Evolutionary conservation across 1,140 invertebrate genomes (phyloP), one percentile per base, ranked within the genome.

Genomic region (Drosophila sucinea): DNA sequence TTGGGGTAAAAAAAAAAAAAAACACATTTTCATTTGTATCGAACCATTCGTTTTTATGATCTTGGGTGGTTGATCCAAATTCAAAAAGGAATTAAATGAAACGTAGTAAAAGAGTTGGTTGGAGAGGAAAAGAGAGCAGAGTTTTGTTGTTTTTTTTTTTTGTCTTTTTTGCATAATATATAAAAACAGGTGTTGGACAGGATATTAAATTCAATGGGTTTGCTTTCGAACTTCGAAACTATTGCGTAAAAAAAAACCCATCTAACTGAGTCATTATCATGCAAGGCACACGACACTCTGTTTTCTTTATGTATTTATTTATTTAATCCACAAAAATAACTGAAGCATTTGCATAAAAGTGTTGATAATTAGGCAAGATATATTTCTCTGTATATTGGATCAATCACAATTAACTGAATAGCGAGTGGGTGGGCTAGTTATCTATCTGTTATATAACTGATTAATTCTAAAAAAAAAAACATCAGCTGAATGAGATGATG

Each of bases 151-250:
- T 44, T 17, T 17, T 47, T 23, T 47, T 25, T 17, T 17, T 17
- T 17, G 17, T 17, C 17, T 17, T 17, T 17, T 86, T 86, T 69
- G 76, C 83, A 86, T 86, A 87, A 86, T 58, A 56, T 62, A 65
- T 35, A 55, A 76, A 77, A 86, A 84, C 80, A 87, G 77, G 84
- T 87, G 83, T 80, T 56, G 70, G 80, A 87, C 83, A 87, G 83
- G 83, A 87, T 84, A 87, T 87, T 84, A 87, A 80, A 80, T 51
- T 69, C 47, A 27, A 79, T 58, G 51, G 40, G 10, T 47, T 65
- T 68, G 62, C 29, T 67, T 81, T 44, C 65, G 61, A 54, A 17
- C 17, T 17, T 17, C 17, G 17, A 61, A 72, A 73, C 68, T 81
- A 79, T 79, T 86, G 79, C 79, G 72, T 76, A 62, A 47, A 40